These are phyloP conservation scores for Formica selysi DNA, from an alignment of 1,140 invertebrate genomes.

Conservation along the genomic window DNA sequence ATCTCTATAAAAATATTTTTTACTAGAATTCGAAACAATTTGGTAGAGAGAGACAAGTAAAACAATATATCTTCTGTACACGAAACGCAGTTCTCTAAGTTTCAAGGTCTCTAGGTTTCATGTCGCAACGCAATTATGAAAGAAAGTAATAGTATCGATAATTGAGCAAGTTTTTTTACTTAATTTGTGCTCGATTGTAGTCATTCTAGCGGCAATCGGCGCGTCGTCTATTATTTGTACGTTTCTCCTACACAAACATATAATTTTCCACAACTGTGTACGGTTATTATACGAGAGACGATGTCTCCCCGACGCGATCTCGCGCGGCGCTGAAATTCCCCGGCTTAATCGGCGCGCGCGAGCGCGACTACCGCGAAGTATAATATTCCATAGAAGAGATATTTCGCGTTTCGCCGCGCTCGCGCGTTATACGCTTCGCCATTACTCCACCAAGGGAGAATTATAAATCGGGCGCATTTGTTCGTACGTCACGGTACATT, in stretches of 20 bases:
- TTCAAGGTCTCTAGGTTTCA: background rate
- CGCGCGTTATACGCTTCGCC: background rate
- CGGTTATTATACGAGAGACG: background rate
- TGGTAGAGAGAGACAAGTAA: background rate
- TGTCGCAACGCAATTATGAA: background rate
- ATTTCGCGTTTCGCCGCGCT: conserved; percentile 22
- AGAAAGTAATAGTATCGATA: conserved; percentile 3
- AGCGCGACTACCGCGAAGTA: background rate
- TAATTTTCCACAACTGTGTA: conserved; percentile 13
- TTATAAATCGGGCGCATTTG: conserved; percentile 72
- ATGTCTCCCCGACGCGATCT: conserved; percentile 1
- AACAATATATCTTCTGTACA: background rate
- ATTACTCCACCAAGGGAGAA: conserved; percentile 59
- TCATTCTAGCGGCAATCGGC: background rate
- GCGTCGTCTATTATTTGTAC: conserved; percentile 41
- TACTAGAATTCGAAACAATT: background rate
- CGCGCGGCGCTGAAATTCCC: conserved; percentile 6
- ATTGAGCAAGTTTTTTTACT: conserved; percentile 1
- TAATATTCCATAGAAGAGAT: conserved; percentile 25
- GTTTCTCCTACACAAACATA: conserved; percentile 17
- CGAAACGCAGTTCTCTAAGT: background rate
- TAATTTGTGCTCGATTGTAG: conserved; percentile 14
- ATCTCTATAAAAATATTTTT: background rate
- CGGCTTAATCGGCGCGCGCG: conserved; percentile 8
- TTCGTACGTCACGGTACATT: conserved; percentile 67